phyloP scores from a whole-genome alignment of 2,888 invertebrate genomes.

The Zaprionus bogoriensis region DNA sequence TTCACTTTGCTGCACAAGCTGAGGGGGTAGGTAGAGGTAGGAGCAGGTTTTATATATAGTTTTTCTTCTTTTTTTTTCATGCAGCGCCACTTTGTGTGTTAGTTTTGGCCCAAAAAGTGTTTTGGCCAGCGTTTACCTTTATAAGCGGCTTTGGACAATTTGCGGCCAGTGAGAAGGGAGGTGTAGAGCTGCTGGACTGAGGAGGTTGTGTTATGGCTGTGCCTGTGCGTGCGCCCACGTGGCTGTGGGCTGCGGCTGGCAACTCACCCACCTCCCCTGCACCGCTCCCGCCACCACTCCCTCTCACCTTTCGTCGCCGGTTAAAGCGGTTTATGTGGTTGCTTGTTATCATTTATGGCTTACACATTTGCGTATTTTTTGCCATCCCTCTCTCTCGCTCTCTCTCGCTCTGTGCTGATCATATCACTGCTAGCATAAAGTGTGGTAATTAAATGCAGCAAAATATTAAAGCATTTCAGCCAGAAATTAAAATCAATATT shows the following conservation, averaged over 20 bases:
- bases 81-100: slow-evolving; percentile 62
- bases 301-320: slow-evolving; percentile 38
- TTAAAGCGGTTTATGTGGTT: slow-evolving; percentile 62
- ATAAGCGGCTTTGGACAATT: slow-evolving; percentile 76
- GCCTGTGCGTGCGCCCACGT: slow-evolving; percentile 41
- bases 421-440: slow-evolving; percentile 26
- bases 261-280: not conserved
- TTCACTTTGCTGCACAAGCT: slow-evolving; percentile 47
- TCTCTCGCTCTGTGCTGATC: too few relatives aligned
- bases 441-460: slow-evolving; percentile 51
- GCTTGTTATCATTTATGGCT: slow-evolving; percentile 75
- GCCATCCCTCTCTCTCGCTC: too few relatives aligned
- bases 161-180: slow-evolving; percentile 29
- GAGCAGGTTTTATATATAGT: too few relatives aligned
- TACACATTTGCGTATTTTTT: slow-evolving; percentile 63
- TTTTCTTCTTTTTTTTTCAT: slow-evolving; percentile 7
- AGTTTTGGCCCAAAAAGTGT: slow-evolving; percentile 70
- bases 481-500: slow-evolving; percentile 15
- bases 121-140: slow-evolving; percentile 72
- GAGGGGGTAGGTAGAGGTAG: too few relatives aligned
- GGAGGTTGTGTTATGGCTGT: not conserved
- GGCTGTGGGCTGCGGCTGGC: slow-evolving; percentile 44
- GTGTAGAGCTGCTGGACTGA: too few relatives aligned
- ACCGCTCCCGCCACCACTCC: slow-evolving; percentile 6
- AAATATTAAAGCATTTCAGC: not conserved